These are phyloP conservation scores for Oscheius sp. DNA, from an alignment of 2,888 invertebrate genomes.

Conservation along the genomic window DNA sequence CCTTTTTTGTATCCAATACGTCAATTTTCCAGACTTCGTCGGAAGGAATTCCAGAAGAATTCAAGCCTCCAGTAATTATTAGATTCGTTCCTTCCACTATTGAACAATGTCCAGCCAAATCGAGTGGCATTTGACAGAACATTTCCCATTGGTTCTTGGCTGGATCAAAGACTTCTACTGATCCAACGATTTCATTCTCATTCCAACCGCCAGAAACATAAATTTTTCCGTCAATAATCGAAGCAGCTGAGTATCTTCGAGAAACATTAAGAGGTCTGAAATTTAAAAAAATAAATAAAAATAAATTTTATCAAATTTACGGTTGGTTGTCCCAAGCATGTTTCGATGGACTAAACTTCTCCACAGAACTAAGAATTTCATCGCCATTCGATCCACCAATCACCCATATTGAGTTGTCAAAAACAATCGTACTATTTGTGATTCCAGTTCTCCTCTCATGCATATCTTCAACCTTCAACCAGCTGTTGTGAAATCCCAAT, in stretches of 20 bases:
- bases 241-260: slow-evolving; percentile 15
- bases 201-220: slow-evolving; percentile 17
- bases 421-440: not conserved
- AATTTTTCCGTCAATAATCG: slow-evolving; percentile 20
- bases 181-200: not conserved
- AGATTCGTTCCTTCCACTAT: too few species aligned
- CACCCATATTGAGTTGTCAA: slow-evolving; percentile 6
- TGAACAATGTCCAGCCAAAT: too few species aligned
- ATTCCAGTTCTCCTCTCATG: slow-evolving; percentile 8
- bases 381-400: not conserved
- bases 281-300: too few species aligned
- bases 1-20: too few species aligned
- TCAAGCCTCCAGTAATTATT: too few species aligned
- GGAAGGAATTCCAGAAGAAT: too few species aligned
- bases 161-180: slow-evolving; percentile 18
- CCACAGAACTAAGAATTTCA: not conserved
- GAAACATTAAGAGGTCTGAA: slow-evolving; percentile 1
- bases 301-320: too few species aligned
- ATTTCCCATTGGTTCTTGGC: not conserved
- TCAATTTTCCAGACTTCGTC: too few species aligned
- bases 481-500: slow-evolving; percentile 2
- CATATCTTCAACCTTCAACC: slow-evolving; percentile 2
- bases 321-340: not conserved
- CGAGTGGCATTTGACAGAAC: too few species aligned
- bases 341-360: not conserved